Base-by-base conservation (phyloP, 2,113 vertebrate species). In the Halcyon malimbica region DNA sequence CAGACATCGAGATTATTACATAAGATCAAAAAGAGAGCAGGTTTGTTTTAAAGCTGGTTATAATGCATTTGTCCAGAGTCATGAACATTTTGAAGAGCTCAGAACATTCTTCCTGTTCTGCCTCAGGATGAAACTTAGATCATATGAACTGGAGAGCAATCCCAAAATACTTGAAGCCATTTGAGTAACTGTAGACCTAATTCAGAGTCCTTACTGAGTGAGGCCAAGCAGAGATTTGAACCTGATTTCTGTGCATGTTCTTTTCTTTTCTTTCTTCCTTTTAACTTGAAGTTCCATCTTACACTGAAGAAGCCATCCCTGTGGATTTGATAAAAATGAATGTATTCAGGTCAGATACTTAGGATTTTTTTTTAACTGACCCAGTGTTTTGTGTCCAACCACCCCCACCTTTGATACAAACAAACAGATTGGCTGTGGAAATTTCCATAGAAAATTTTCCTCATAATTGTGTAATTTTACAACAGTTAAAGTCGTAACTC, bases 151-250 rank as follows among this genome's bases (percentile, higher is more conserved):
- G 59, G 21, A 83, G 64, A 89, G 80, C 83, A 73, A 89, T 78
- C 80, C 80, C 69, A 48, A 77, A 95, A 83, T 83, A 89, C 70
- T 67, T 90, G 80, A 87, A 90, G 76, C 64, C 51, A 3, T 83
- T 74, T 24, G 21, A 80, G 79, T 57, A 46, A 67, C 26, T 63
- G 46, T 10, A 42, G 88, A 80, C 76, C 60, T 74, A 33, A 78
- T 83, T 94, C 89, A 19, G 4, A 73, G 59, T 29, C 88, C 50
- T 83, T 50, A 68, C 51, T 2, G 19, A 73, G 79, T 15, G 63
- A 94, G 89, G 76, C 93, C 71, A 92, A 75, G 80, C 71, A 90
- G 76, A 76, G 76, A 70, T 89, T 70, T 67, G 63, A 96, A 84
- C 76, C n/a, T 57, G 92, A 80, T 77, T 63, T 88, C 90, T 48